Percentiles rank a stretch among this genome's conserved stretches.
Evolutionary conservation across 2,888 invertebrate genomes (phyloP).

Genomic region (Cephus sareptanus): DNA sequence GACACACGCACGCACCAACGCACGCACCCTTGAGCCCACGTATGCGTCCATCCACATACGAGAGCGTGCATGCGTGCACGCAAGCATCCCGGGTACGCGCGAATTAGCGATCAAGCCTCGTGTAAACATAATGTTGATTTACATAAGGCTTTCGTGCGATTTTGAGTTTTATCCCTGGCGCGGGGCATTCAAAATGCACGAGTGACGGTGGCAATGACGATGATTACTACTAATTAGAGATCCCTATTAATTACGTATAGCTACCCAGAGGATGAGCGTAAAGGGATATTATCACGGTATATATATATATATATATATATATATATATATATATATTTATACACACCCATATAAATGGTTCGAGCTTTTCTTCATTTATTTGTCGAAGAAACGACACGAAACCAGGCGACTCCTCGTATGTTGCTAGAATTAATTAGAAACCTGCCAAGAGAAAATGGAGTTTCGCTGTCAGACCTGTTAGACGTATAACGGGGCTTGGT

Average conservation of each 20-base stretch:
- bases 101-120: neutral
- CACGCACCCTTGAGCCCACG: neutral
- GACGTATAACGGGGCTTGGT: neutral
- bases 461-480: neutral
- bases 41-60: neutral
- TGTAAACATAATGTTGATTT: neutral
- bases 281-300: neutral
- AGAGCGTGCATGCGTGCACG: neutral
- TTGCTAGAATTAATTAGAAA: neutral
- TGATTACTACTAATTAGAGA: neutral
- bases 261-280: too few relatives aligned
- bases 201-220: neutral
- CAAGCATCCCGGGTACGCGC: neutral
- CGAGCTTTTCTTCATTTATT: neutral
- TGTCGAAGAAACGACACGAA: neutral
- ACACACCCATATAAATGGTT: neutral
- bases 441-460: neutral
- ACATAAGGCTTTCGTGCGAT: neutral
- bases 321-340: neutral
- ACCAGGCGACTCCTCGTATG: neutral
- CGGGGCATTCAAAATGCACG: too few relatives aligned
- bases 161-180: too few relatives aligned
- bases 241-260: neutral
- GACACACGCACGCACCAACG: neutral
- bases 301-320: too few relatives aligned